Evolutionary conservation across 2,113 vertebrate genomes (phyloP), one percentile per base, ranked within the genome.

Genomic region (Malurus melanocephalus): DNA sequence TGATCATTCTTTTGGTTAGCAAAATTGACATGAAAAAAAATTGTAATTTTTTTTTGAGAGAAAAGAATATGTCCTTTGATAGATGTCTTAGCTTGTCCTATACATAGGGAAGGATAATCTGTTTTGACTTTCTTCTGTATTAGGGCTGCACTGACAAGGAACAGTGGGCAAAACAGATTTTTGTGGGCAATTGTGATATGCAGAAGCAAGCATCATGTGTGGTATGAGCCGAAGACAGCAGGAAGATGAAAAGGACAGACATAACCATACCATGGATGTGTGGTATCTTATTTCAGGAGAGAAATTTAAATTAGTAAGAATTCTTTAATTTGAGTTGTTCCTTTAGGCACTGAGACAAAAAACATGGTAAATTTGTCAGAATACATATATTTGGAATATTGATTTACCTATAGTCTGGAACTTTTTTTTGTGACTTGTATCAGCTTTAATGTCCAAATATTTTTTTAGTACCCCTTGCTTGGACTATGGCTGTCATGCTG

Each of bases 401-500:
- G 30, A 45, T 68, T 14, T 32, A n/a, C 5, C 55, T 55, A 3
- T 12, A 23, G 27, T 62, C 40, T 60, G 24, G 14, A 81, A 28
- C 9, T 68, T 64, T 26, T 33, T 43, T 56, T 57, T 49, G 2
- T 62, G 26, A 38, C 22, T 61, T 18, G 0, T 33, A 11, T 32
- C 11, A 52, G 24, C 23, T 48, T 89, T 73, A 77, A 20, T 84
- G 12, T 68, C 14, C 30, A 38, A 22, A 9, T 61, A 22, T 11
- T 65, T 68, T 80, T 80, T 90, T 64, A 42, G 28, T 46, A 43
- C 10, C 23, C 26, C 19, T 83, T 85, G 12, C 30, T 87, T 74
- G 15, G 23, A 55, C 46, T 7, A 14, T 56, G 57, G 28, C 23
- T 3, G 0, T 33, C 3, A 1, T 57, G 9, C 16, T 17, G 32